Percentiles rank a stretch among this genome's conserved stretches.
phyloP scores from a whole-genome alignment of 92 coral and sea anemone genomes.

The Phenganax marumi region DNA sequence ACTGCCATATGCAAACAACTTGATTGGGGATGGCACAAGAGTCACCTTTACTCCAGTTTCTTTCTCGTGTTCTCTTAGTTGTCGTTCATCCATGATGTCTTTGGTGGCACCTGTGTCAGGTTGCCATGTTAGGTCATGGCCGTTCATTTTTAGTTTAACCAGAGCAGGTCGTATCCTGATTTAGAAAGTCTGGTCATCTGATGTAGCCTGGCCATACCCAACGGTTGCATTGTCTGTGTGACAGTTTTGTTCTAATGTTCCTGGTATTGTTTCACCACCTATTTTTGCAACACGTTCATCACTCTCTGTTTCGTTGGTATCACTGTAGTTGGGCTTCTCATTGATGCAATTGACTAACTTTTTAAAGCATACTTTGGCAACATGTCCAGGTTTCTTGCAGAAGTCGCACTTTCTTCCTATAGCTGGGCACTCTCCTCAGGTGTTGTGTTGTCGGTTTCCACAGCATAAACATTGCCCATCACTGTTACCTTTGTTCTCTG shows the following conservation, averaged over 20 bases:
- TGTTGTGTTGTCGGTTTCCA: neutral
- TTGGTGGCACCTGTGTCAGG: conserved; percentile 13
- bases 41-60: neutral
- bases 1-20: conserved; percentile 9
- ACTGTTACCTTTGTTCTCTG: neutral
- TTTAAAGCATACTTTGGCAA: too few relatives aligned
- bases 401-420: too few relatives aligned
- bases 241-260: too few relatives aligned
- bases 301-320: too few relatives aligned
- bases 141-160: conserved; percentile 9
- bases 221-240: neutral
- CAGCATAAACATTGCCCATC: neutral
- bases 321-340: too few relatives aligned
- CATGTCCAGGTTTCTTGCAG: too few relatives aligned
- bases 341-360: too few relatives aligned
- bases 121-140: neutral
- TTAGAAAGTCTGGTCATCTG: neutral
- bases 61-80: neutral
- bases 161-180: neutral
- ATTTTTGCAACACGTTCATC: too few relatives aligned
- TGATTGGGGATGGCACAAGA: neutral
- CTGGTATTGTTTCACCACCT: too few relatives aligned
- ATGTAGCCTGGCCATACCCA: conserved; percentile 15
- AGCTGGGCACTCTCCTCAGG: neutral
- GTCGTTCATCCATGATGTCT: conserved; percentile 28